A percentile compares a stretch with the other conserved stretches of the same genome.
Evolutionary conservation across 2,888 invertebrate species (phyloP).

Genomic region (Rhingia rostrata): DNA sequence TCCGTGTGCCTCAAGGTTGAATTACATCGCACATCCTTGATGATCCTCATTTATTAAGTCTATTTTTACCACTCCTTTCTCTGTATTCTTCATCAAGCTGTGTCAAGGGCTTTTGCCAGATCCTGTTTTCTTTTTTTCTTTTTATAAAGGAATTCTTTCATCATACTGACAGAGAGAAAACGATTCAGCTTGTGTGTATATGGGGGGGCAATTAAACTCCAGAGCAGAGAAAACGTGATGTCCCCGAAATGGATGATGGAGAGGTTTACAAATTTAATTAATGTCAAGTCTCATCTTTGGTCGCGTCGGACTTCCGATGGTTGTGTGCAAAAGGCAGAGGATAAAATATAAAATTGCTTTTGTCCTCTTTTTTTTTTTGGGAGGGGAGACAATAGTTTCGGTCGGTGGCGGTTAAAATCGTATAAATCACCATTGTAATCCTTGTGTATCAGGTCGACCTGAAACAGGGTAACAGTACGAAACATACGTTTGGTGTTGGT

Average conservation of each 20-base stretch:
- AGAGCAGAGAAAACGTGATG: neutral
- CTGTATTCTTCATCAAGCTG: neutral
- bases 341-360: slow-evolving; percentile 11
- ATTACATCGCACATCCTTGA: slow-evolving; percentile 53
- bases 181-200: neutral
- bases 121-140: slow-evolving; percentile 39
- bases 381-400: neutral
- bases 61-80: neutral
- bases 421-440: slow-evolving; percentile 49
- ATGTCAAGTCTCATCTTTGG: slow-evolving; percentile 51
- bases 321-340: neutral
- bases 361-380: neutral
- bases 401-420: slow-evolving; percentile 10
- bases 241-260: slow-evolving; percentile 3
- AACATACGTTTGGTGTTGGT: slow-evolving; percentile 8
- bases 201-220: slow-evolving; percentile 19
- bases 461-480: slow-evolving; percentile 4
- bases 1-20: slow-evolving; percentile 38
- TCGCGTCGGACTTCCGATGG: slow-evolving; percentile 4
- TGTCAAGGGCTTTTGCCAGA: slow-evolving; percentile 1
- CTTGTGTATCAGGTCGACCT: slow-evolving; percentile 22
- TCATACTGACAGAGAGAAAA: slow-evolving; percentile 4
- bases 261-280: slow-evolving; percentile 57
- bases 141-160: neutral
- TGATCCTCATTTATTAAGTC: slow-evolving; percentile 26